Evolutionary conservation across 1,140 invertebrate species (phyloP).

Genomic region (Solenopsis fugax): DNA sequence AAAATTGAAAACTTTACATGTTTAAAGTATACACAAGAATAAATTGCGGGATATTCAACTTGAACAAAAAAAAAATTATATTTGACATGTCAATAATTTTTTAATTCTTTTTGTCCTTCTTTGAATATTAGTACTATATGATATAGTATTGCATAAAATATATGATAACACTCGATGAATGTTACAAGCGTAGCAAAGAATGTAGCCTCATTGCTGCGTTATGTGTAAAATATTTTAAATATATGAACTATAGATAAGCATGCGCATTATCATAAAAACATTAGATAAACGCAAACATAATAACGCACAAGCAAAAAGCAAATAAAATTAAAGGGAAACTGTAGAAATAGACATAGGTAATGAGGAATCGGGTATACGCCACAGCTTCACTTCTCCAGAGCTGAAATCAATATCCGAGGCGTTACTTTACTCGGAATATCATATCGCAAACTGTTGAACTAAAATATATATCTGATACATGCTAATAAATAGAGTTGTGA

Average conservation of each 20-base stretch:
- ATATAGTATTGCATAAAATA: not conserved
- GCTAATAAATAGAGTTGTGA: not conserved
- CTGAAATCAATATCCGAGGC: conserved; percentile 85
- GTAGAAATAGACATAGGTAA: conserved; percentile 86
- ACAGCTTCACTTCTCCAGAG: conserved; percentile 87
- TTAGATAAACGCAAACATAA: conserved; percentile 74
- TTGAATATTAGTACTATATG: not conserved
- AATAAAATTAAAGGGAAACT: conserved; percentile 84
- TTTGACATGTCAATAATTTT: too few relatives aligned
- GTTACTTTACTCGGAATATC: conserved; percentile 74
- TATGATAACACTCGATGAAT: conserved; percentile 3
- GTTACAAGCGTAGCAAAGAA: not conserved
- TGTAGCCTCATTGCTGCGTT: not conserved
- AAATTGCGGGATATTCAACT: too few relatives aligned
- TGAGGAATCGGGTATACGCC: conserved; percentile 86
- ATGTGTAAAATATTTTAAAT: conserved; percentile 25
- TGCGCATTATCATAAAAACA: conserved; percentile 71
- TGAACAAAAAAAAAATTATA: too few relatives aligned
- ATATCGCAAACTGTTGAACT: conserved; percentile 38
- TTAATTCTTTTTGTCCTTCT: too few relatives aligned
- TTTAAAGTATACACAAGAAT: too few relatives aligned
- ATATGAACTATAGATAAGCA: conserved; percentile 37
- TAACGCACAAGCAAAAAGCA: conserved; percentile 77
- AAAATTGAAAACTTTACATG: too few relatives aligned
- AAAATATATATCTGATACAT: conserved; percentile 27